phyloP scores from a whole-genome alignment of 1,140 invertebrate genomes.

The Hydropsyche tenuis region DNA sequence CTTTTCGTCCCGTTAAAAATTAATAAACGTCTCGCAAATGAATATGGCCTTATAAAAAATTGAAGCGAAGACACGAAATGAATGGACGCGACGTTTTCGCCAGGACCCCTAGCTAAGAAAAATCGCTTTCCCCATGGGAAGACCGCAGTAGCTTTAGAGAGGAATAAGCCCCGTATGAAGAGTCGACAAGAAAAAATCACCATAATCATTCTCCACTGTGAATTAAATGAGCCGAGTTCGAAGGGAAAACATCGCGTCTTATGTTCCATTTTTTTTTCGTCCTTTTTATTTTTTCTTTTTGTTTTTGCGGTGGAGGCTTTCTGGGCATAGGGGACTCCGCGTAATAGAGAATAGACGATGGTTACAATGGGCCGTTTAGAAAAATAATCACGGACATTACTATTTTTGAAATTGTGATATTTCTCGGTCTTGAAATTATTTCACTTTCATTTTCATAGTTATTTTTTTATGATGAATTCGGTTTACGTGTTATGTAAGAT shows the following conservation, averaged over 20 bases:
- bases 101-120: conserved; percentile 6
- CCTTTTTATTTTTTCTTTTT: background rate
- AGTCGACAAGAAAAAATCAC: conserved; percentile 22
- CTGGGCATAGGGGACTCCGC: background rate
- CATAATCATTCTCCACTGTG: conserved; percentile 21
- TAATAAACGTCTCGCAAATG: too few relatives aligned
- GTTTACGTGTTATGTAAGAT: too few relatives aligned
- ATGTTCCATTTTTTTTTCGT: conserved; percentile 2
- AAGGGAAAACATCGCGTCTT: conserved; percentile 2
- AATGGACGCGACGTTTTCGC: background rate
- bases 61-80: background rate
- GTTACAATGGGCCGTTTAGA: too few relatives aligned
- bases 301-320: background rate
- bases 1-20: too few relatives aligned
- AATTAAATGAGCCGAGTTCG: conserved; percentile 19
- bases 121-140: background rate
- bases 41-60: too few relatives aligned
- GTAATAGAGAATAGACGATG: too few relatives aligned
- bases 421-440: too few relatives aligned
- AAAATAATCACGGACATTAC: too few relatives aligned
- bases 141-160: conserved; percentile 6
- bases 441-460: too few relatives aligned
- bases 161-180: conserved; percentile 10
- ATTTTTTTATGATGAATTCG: too few relatives aligned
- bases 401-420: too few relatives aligned